Evolutionary conservation across 2,888 invertebrate species (phyloP), one percentile per base, ranked within the genome.

Genomic region (Synergus gifuensis): DNA sequence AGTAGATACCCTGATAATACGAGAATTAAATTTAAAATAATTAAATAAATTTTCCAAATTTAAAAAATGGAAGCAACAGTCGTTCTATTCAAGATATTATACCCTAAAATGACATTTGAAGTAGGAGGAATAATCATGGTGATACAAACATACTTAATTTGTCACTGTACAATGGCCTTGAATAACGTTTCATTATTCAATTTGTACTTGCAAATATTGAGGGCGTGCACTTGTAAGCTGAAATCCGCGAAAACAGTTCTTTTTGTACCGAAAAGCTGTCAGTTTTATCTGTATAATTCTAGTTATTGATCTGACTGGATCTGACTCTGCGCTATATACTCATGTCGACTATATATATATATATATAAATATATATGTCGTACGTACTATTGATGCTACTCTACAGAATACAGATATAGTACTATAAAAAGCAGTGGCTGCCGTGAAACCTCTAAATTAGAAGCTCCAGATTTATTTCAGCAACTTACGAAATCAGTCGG

Each of bases 251-350:
- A 60, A 60, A 60, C 5, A 60, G 14, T 66, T 66, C 18, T 14
- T 22, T 14, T 44, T 12, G 7, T 14, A 4, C 22, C 44, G 16
- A 36, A 54, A 73, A 73, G 36, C 49, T 49, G 46, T 49, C 54
- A 36, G n/a, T 9, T 69, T 54, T 36, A 16, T 49, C n/a, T n/a
- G 18, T 69, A 11, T n/a, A 73, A 36, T 73, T 69, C 49, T 73
- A n/a, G 49, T 73, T 73, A 73, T 73, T 73, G 73, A 73, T 73
- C 73, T 54, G 28, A 36, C 18, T 73, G 54, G 73, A 73, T 73
- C 73, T 54, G 28, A 36, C 18, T 60, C 28, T 73, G 54, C 28
- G 36, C 36, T 73, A 73, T 54, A 54, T 54, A 54, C 49, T n/a
- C 54, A 5, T 54, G 14, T 36, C 36, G 36, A 36, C 36, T 73